These are phyloP conservation scores for Anticlea derivata DNA, from an alignment of 2,888 invertebrate genomes.

Conservation along the genomic window DNA sequence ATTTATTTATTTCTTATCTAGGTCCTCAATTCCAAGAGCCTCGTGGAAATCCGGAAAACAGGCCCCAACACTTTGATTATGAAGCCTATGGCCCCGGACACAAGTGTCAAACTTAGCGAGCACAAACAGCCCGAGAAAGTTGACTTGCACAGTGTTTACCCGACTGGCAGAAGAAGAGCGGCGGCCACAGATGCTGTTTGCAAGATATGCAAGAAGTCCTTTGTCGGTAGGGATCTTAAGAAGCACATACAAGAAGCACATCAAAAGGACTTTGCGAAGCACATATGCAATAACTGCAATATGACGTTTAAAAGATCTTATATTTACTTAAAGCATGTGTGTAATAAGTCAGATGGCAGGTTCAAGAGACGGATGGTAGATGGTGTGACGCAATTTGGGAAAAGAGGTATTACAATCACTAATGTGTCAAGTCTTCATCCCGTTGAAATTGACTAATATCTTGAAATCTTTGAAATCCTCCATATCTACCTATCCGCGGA, in stretches of 20 bases:
- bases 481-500: too few species aligned
- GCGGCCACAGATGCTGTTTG: constrained; percentile 9
- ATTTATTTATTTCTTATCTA: too few species aligned
- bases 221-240: constrained; percentile 24
- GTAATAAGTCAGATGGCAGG: constrained; percentile 9
- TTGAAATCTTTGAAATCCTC: too few species aligned
- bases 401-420: constrained; percentile 16
- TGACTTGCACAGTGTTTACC: constrained; percentile 43
- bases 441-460: constrained; percentile 12
- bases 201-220: constrained; percentile 27
- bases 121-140: constrained; percentile 15
- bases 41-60: constrained; percentile 58
- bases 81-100: constrained; percentile 41
- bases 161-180: neutral
- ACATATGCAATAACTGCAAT: constrained; percentile 40
- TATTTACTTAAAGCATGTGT: constrained; percentile 35
- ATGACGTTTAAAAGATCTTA: constrained; percentile 37
- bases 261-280: constrained; percentile 29
- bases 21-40: constrained; percentile 49
- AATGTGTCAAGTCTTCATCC: constrained; percentile 13
- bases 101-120: constrained; percentile 37
- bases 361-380: neutral
- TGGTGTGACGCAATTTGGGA: constrained; percentile 3
- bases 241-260: constrained; percentile 39
- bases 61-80: constrained; percentile 49